Base-by-base conservation (phyloP, 2,113 vertebrate species). In the Henicopernis longicauda region DNA sequence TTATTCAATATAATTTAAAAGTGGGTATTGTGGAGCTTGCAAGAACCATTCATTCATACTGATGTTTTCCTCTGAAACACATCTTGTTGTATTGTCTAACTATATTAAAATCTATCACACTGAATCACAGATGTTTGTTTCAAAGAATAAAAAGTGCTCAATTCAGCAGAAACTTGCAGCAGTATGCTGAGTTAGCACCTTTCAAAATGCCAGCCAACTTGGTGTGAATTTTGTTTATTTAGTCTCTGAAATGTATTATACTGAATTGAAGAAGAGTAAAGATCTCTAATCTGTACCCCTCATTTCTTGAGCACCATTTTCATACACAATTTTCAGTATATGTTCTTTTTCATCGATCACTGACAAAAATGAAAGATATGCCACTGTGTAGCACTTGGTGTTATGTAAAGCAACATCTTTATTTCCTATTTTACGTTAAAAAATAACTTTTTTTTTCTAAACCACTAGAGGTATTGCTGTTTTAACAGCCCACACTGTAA, bases 121-220 rank as follows among this genome's bases (percentile, higher is more conserved):
- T 93, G 91, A 93, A 82, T 77, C 89, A 93, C 95, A 95, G 97
- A 93, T 90, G 86, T 95, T 94, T 97, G 50, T 95, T 95, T 94
- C 89, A 95, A 93, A 96, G 93, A 77, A 58, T 21, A 79, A 89
- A 93, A 95, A 70, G n/a, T 95, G 94, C 95, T 93, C 67, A 62
- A 9, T 89, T 94, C 95, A 97, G 94, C 87, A 97, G 93, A 94
- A 96, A 77, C 18, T 65, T 85, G 74, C 78, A 66, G 78, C 91
- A 91, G n/a, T 47, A 10, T 95, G 93, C 97, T 97, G 94, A 95
- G 82, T 90, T 90, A 82, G 84, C 95, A 95, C 70, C 90, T 91
- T 90, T 85, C 74, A 88, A 80, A 96, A 95, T 90, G 80, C 59
- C 89, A 90, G 62, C 54, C 74, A 82, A 82, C 42, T 79, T 93